phyloP scores from a whole-genome alignment of 2,797 vertebrate species.

The Taenioides sp. region DNA sequence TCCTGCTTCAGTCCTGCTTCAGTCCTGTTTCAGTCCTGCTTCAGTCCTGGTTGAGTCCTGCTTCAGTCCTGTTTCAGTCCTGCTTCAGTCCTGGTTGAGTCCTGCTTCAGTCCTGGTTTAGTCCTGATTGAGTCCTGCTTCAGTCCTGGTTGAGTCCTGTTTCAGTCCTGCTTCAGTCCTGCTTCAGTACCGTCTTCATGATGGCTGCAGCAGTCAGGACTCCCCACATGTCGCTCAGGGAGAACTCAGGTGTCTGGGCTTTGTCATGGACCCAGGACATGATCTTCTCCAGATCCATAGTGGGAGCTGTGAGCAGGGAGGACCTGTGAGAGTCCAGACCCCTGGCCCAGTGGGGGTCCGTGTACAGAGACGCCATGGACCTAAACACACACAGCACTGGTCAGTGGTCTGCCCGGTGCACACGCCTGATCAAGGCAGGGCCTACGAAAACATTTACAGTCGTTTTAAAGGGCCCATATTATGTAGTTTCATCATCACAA shows the following conservation, averaged over 20 bases:
- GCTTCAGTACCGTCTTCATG: conserved; percentile 55
- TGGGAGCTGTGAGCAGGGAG: conserved; percentile 5
- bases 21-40: background rate
- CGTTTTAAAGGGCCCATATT: no score
- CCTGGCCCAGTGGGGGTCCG: conserved; percentile 47
- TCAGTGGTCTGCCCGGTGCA: no score
- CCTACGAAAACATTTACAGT: no score
- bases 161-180: no score
- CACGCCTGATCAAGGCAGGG: no score
- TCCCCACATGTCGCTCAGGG: conserved; percentile 59
- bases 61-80: background rate
- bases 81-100: background rate
- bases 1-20: no score
- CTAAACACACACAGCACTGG: conserved; percentile 17
- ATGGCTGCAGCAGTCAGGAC: conserved; percentile 43
- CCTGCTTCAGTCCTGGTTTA: no score
- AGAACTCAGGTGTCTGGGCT: conserved; percentile 35
- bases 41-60: no score
- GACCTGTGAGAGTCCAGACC: conserved; percentile 25
- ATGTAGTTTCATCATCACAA: no score
- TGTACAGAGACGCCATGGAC: conserved; percentile 54
- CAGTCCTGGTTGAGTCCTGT: background rate
- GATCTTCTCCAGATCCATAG: conserved; percentile 5
- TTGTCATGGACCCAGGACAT: conserved; percentile 42
- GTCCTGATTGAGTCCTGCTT: background rate